Percentiles rank a stretch among this genome's conserved stretches.
Conservation (phyloP, 2,888 invertebrate genomes). For the Beris chalybata region DNA sequence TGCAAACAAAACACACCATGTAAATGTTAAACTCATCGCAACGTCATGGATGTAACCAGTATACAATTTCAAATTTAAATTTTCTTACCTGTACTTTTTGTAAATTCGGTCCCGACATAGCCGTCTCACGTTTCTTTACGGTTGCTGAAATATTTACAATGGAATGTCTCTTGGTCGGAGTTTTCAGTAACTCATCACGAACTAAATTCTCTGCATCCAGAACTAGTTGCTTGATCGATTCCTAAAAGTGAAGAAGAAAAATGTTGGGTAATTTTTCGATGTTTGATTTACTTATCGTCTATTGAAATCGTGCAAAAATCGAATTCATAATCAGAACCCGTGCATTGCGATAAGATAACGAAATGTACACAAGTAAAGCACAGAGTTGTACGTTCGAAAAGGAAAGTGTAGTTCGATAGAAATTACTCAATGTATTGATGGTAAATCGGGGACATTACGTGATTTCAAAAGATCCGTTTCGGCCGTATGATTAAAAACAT, state of each 20-base stretch:
- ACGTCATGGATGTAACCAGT: neutral
- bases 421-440: neutral
- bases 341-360: slow-evolving; percentile 22
- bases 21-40: neutral
- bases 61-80: neutral
- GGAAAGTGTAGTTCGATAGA: neutral
- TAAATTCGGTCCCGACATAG: slow-evolving; percentile 54
- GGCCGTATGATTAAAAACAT: no score
- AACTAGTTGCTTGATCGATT: slow-evolving; percentile 72
- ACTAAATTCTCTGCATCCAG: slow-evolving; percentile 81
- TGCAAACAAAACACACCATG: slow-evolving; percentile 34
- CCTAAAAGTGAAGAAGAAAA: slow-evolving; percentile 20
- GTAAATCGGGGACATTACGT: no score
- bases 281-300: neutral
- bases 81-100: slow-evolving; percentile 52
- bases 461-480: no score
- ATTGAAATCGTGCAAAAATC: slow-evolving; percentile 3
- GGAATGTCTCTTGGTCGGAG: slow-evolving; percentile 52
- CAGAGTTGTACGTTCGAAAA: neutral
- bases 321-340: slow-evolving; percentile 2
- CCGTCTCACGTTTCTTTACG: slow-evolving; percentile 53
- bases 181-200: slow-evolving; percentile 57
- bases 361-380: neutral
- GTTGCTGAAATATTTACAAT: slow-evolving; percentile 50
- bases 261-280: neutral